Base-by-base conservation (phyloP, 2,113 vertebrate species). In the Odobenus rosmarus region DNA sequence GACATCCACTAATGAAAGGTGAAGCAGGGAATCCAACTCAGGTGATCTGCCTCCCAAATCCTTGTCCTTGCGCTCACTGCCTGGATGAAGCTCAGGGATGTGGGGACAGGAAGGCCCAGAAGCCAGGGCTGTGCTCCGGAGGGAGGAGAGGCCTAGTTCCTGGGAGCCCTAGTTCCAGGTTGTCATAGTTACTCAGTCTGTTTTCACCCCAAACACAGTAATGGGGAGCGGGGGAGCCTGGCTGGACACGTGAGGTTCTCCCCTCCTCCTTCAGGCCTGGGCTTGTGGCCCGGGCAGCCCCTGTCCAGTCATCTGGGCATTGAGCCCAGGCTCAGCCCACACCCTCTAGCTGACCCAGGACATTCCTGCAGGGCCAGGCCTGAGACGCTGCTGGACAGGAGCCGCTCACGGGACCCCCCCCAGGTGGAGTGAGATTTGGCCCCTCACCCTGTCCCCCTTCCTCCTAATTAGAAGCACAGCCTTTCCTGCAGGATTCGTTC, bases 181-280 rank as follows among this genome's bases (percentile, higher is more conserved):
- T 96, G 74, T 84, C 93, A 96, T 96, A 86, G 98, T 87, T 88
- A 97, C 97, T 46, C 16, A 18, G 76, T 95, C 92, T 98, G 97
- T 98, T 98, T 98, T 98, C 93, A 91, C 94, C 97, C 96, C 82
- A 98, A 98, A 98, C 98, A 98, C 83, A 96, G 88, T 64, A 62
- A 86, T 62, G 82, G 97, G 96, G 97, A 97, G 62, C 23, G 49
- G 93, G 95, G 97, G 98, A 98, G 98, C 98, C 98, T 97, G 97
- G 93, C 97, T 97, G 97, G 98, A 98, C 98, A 99, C 97, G 98
- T 98, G 98, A 98, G 96, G 89, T 93, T 94, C 82, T 98, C 98
- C 98, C 92, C 95, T 96, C 97, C 97, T 96, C 98, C 97, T 98
- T 96, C 83, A 59, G 90, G 89, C 77, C 95, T 96, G 90, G 96